phyloP scores from a whole-genome alignment of 2,888 invertebrate species.

The Clusia tigrina region DNA sequence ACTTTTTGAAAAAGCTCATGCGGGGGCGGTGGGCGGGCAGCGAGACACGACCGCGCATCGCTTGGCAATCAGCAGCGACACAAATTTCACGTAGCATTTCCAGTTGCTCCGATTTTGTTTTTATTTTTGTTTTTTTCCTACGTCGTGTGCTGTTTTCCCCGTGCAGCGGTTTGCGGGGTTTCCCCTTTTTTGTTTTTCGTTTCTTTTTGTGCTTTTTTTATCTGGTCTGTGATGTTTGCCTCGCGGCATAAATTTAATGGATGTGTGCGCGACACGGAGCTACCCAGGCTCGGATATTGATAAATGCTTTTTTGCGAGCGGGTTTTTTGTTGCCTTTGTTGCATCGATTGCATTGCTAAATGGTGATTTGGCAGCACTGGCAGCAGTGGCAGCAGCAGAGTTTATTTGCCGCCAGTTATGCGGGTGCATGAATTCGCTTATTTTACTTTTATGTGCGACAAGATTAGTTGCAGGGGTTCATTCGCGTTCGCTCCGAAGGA shows the following conservation, averaged over 20 bases:
- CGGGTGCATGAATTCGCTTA: conserved; percentile 32
- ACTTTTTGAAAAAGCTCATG: conserved; percentile 1
- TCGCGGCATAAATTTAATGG: conserved; percentile 9
- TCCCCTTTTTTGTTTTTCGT: background rate
- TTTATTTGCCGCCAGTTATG: conserved; percentile 34
- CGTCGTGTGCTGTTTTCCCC: background rate
- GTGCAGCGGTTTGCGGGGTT: background rate
- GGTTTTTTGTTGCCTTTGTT: background rate
- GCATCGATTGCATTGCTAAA: conserved; percentile 18
- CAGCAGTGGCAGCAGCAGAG: conserved; percentile 7
- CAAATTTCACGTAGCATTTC: conserved; percentile 54
- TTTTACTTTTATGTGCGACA: conserved; percentile 28
- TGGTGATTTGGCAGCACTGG: conserved; percentile 27
- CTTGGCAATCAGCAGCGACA: conserved; percentile 47
- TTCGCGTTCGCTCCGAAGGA: too few relatives aligned
- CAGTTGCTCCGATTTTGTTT: conserved; percentile 41
- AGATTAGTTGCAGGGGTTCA: conserved; percentile 1
- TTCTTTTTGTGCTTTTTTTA: background rate
- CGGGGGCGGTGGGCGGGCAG: background rate
- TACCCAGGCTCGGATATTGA: background rate
- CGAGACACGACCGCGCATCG: background rate
- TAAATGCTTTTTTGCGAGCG: background rate
- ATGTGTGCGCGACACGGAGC: background rate
- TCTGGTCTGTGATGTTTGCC: conserved; percentile 1
- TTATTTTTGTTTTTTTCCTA: background rate